Evolutionary conservation across 2,888 invertebrate genomes (phyloP).

Genomic region (Bruchidius siliquastri): DNA sequence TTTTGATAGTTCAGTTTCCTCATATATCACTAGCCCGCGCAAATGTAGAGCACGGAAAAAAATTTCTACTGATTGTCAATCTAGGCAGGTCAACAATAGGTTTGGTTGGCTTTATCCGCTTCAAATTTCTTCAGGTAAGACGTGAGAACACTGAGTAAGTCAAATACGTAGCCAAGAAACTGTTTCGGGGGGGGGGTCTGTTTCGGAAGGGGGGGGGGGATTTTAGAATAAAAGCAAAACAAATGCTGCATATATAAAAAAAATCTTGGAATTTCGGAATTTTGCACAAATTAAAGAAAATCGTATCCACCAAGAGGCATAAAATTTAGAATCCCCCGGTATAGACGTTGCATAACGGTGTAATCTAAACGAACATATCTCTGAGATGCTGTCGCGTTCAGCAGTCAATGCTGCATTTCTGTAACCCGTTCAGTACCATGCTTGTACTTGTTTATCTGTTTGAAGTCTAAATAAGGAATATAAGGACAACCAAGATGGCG

Average conservation of each 20-base stretch:
- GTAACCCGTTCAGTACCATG: too few species aligned
- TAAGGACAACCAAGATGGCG: background rate
- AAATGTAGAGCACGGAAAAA: background rate
- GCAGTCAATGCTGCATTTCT: background rate
- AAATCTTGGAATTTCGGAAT: too few species aligned
- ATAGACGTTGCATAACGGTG: background rate
- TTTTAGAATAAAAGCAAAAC: too few species aligned
- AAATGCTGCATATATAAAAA: too few species aligned
- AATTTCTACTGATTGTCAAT: background rate
- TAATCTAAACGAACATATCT: background rate
- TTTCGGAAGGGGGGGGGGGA: too few species aligned
- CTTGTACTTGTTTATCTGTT: background rate
- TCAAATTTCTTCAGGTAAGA: background rate
- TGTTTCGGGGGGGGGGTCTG: too few species aligned
- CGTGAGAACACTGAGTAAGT: background rate
- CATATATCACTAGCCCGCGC: background rate
- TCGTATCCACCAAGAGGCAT: too few species aligned
- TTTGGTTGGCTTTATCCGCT: background rate
- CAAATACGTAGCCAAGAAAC: background rate
- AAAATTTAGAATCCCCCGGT: too few species aligned
- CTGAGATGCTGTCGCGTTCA: background rate
- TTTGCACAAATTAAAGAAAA: too few species aligned
- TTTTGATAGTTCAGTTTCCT: background rate
- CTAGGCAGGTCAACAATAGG: background rate
- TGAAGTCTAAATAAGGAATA: background rate